A percentile compares a stretch with the other conserved stretches of the same genome.
Evolutionary conservation across 2,797 vertebrate species (phyloP).

Genomic region (Gymnothorax reevesii): DNA sequence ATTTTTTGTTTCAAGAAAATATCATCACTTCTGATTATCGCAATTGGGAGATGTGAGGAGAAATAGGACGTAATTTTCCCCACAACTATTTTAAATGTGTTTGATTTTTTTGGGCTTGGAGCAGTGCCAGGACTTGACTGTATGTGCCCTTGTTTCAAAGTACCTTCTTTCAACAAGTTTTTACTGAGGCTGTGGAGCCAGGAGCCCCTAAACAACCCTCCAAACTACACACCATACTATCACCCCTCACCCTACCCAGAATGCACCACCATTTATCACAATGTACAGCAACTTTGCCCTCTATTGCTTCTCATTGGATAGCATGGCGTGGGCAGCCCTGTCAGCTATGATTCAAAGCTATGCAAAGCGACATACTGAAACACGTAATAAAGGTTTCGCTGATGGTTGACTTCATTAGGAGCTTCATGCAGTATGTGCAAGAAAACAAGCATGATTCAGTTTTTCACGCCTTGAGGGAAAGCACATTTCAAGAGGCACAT

Average conservation of each 20-base stretch:
- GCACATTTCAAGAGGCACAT: background rate
- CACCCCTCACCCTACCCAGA: background rate
- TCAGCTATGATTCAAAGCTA: constrained; percentile 28
- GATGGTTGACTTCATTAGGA: constrained; percentile 35
- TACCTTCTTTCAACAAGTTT: constrained; percentile 33
- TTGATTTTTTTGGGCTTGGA: constrained; percentile 1
- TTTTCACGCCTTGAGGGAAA: background rate
- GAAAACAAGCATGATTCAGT: background rate
- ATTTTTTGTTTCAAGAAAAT: background rate
- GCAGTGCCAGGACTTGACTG: constrained; percentile 5
- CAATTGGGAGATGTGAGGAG: constrained; percentile 20
- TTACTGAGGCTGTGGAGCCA: constrained; percentile 31
- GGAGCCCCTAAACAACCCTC: background rate
- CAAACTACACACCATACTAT: background rate
- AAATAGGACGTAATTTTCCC: constrained; percentile 21
- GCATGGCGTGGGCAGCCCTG: constrained; percentile 37
- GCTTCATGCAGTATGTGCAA: constrained; percentile 13
- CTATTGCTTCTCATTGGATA: constrained; percentile 44
- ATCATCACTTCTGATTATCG: constrained; percentile 14
- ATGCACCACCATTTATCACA: background rate
- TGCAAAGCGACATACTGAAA: constrained; percentile 42
- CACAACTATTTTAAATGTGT: constrained; percentile 7
- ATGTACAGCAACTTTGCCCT: constrained; percentile 31
- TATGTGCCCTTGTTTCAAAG: constrained; percentile 36
- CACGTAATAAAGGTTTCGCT: constrained; percentile 35